Evolutionary conservation across 2,888 invertebrate species (phyloP).

Genomic region (Argyra leucocephala): DNA sequence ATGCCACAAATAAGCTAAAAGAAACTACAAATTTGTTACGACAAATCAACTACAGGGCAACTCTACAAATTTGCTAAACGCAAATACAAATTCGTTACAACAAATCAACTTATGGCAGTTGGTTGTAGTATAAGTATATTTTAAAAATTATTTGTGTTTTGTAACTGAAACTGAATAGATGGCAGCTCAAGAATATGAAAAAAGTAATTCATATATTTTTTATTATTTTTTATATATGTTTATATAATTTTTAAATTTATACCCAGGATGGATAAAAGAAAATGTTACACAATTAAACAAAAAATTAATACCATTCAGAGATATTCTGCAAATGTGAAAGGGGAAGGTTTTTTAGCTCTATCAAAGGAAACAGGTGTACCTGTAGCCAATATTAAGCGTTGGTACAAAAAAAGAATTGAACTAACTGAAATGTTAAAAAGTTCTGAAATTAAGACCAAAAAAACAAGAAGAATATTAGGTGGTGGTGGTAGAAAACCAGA

Average conservation of each 20-base stretch:
- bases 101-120: conserved; percentile 6
- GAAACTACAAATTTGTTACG: too few relatives aligned
- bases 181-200: too few relatives aligned
- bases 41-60: too few relatives aligned
- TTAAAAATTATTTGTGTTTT: background rate
- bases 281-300: conserved; percentile 12
- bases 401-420: conserved; percentile 10
- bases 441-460: conserved; percentile 2
- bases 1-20: too few relatives aligned
- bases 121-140: background rate
- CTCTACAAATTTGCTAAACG: background rate
- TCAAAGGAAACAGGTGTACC: conserved; percentile 11
- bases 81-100: background rate
- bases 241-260: conserved; percentile 2
- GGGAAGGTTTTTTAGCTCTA: conserved; percentile 8
- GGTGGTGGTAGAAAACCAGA: conserved; percentile 13
- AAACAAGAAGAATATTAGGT: conserved; percentile 10
- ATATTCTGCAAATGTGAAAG: conserved; percentile 11
- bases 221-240: background rate
- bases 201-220: too few relatives aligned
- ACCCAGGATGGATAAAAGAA: conserved; percentile 9
- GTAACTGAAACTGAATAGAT: too few relatives aligned
- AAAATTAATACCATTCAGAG: conserved; percentile 11
- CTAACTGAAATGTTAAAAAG: conserved; percentile 7
- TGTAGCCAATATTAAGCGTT: conserved; percentile 12